Evolutionary conservation across 1,140 invertebrate genomes (phyloP), one percentile per base, ranked within the genome.

Genomic region (Saccostrea glomerata): DNA sequence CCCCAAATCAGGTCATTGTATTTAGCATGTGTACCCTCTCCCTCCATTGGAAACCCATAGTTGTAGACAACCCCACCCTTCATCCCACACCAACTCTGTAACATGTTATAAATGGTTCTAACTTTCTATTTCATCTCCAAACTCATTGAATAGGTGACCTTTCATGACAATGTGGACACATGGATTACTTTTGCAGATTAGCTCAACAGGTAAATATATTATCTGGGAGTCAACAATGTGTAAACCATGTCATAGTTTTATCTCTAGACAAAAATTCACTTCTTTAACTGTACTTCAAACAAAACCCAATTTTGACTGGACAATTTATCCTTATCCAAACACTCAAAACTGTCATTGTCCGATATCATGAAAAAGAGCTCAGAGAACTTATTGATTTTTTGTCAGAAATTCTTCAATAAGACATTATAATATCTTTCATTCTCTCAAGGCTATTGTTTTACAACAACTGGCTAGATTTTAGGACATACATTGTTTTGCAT

Each of bases 261-360:
- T 77, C 70, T 77, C 70, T 36, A 77, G 25, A 77, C 70, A 77
- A 77, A 47, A 77, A 77, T 77, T 77, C 70, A 77, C 23, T 77
- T 77, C 25, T 77, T 25, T 77, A 36, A 77, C 70, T 30, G 70
- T 77, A 77, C 25, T 25, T 77, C 70, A 77, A 77, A 77, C 70
- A 77, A 73, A 77, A 7, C 17, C 13, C 30, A 77, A 77, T 25
- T 77, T 30, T 77, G 23, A 77, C 30, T 11, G 25, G 30, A 77
- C 70, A 77, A 77, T 77, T 77, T 77, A 77, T 77, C 70, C 23
- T 77, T 77, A 17, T 77, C 25, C 70, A 77, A 77, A 77, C 70
- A 77, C 23, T 77, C 25, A 77, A 13, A 77, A 77, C 30, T 30
- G 23, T 36, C 25, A 77, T 30, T 77, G 23, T 77, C 70, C 25